Conservation (phyloP, 2,113 vertebrate species). For the Cricetomys ansorgei region DNA sequence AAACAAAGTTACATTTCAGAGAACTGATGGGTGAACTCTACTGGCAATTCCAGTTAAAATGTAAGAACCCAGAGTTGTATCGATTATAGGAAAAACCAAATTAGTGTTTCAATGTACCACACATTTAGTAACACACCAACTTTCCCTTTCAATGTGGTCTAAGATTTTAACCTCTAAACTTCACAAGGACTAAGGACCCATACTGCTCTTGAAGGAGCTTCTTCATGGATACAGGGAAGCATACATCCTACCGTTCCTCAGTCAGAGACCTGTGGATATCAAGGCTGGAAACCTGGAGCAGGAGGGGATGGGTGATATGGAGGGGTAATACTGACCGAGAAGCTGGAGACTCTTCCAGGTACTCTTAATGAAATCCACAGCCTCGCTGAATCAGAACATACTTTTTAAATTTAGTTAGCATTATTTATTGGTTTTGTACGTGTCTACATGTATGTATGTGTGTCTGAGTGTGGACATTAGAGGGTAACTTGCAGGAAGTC, state of each 20-base stretch:
- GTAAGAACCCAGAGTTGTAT: neutral
- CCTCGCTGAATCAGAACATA: neutral
- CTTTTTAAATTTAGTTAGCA: neutral
- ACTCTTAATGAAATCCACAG: neutral
- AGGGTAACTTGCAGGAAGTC: neutral
- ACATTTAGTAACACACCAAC: neutral
- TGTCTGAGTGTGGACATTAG: neutral
- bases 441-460: neutral
- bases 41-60: neutral
- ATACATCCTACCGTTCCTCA: neutral
- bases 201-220: neutral
- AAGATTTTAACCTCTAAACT: neutral
- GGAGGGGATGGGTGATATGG: no score
- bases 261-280: neutral
- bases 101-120: neutral
- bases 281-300: neutral
- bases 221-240: neutral
- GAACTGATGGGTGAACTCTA: neutral
- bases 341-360: neutral
- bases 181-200: neutral
- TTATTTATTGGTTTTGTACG: neutral
- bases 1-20: constrained; percentile 37
- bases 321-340: no score
- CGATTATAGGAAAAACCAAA: constrained; percentile 37
- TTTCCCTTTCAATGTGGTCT: constrained; percentile 4